These are phyloP conservation scores for Eulemur albifrons DNA, from an alignment of 2,797 vertebrate genomes.

Conservation along the genomic window DNA sequence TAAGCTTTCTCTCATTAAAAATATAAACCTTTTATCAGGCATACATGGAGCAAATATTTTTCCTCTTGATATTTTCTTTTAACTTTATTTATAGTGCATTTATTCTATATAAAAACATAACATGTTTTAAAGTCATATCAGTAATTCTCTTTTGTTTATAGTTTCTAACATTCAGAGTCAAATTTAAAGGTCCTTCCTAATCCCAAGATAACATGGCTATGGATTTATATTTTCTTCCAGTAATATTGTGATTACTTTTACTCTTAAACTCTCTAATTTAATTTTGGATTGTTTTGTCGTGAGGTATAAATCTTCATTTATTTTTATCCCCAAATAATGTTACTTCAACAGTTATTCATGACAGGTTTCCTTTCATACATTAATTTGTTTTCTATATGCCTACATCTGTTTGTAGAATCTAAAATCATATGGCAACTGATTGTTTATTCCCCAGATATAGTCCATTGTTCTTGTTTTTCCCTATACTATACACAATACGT, in stretches of 20 bases:
- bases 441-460: neutral
- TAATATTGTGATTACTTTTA: neutral
- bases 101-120: neutral
- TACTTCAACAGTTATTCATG: neutral
- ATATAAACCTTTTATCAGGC: neutral
- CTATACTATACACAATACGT: neutral
- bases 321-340: neutral
- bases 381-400: neutral
- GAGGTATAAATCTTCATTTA: neutral
- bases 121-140: neutral
- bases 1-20: neutral
- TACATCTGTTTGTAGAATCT: neutral
- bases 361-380: neutral
- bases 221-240: neutral
- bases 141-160: neutral
- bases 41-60: neutral
- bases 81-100: neutral
- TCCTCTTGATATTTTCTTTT: neutral
- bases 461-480: neutral
- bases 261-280: neutral
- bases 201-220: neutral
- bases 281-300: neutral
- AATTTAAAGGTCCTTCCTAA: neutral
- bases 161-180: neutral
- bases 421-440: neutral